Conservation (phyloP, 2,113 vertebrate genomes). For the Myrmecobius fasciatus region DNA sequence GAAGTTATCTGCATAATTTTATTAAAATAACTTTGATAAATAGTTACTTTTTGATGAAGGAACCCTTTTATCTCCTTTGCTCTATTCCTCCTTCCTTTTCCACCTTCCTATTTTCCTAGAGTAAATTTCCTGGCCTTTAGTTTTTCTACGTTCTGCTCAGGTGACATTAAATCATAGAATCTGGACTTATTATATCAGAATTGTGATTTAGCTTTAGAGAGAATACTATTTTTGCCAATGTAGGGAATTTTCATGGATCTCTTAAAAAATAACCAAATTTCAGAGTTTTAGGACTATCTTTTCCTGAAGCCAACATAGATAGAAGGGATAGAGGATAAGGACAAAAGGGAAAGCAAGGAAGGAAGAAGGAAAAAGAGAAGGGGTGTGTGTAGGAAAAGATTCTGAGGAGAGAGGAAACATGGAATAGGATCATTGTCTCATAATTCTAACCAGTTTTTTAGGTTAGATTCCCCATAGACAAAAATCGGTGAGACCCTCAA, state of each 20-base stretch:
- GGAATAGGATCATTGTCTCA: background rate
- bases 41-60: constrained; percentile 80
- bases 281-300: background rate
- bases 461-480: too few relatives aligned
- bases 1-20: constrained; percentile 84
- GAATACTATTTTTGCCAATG: constrained; percentile 22
- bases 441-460: background rate
- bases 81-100: background rate
- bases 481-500: too few relatives aligned
- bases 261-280: constrained; percentile 31
- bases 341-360: constrained; percentile 25
- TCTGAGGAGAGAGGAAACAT: background rate
- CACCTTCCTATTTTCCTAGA: background rate
- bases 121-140: constrained; percentile 70
- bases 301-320: constrained; percentile 3
- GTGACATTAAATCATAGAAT: constrained; percentile 50
- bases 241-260: background rate
- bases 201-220: constrained; percentile 41
- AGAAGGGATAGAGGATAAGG: background rate
- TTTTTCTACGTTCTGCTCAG: constrained; percentile 70
- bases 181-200: background rate
- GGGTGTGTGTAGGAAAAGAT: background rate
- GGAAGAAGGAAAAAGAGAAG: background rate
- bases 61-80: constrained; percentile 61
- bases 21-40: constrained; percentile 85